Conservation (phyloP, 2,113 vertebrate species). For the Passer domesticus region DNA sequence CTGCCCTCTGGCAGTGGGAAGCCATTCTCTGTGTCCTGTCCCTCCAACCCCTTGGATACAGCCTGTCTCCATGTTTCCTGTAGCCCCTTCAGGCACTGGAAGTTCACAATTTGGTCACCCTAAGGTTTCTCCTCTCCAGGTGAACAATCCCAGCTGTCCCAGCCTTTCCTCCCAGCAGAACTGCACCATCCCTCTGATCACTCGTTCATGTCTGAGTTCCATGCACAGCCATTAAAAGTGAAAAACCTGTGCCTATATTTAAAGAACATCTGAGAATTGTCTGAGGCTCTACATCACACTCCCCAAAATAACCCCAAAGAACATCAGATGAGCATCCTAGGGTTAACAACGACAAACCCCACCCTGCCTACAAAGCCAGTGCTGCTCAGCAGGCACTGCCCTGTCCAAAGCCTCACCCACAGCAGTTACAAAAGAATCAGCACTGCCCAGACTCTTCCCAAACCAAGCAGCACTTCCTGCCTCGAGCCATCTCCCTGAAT, state of each 20-base stretch:
- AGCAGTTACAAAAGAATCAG: background rate
- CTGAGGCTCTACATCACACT: background rate
- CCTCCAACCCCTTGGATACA: rapidly evolving
- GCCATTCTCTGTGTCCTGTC: background rate
- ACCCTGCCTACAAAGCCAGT: background rate
- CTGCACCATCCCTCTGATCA: background rate
- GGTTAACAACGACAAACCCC: background rate
- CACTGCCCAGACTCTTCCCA: background rate
- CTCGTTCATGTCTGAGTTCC: background rate
- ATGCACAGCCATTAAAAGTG: background rate
- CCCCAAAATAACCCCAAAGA: background rate
- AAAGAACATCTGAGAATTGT: background rate
- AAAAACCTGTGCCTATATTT: background rate
- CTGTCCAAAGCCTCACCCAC: background rate
- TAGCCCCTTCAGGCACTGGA: rapidly evolving
- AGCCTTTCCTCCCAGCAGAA: background rate
- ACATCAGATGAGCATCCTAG: rapidly evolving
- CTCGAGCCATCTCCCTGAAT: rapidly evolving
- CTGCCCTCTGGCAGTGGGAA: background rate
- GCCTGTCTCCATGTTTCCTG: background rate
- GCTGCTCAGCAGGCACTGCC: background rate
- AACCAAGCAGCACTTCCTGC: background rate
- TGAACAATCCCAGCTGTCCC: background rate
- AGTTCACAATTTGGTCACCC: rapidly evolving
- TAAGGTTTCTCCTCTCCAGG: background rate